Percentiles rank a stretch among this genome's conserved stretches.
These are phyloP conservation scores for Allygus modestus DNA, from an alignment of 2,888 invertebrate genomes.

Conservation along the genomic window DNA sequence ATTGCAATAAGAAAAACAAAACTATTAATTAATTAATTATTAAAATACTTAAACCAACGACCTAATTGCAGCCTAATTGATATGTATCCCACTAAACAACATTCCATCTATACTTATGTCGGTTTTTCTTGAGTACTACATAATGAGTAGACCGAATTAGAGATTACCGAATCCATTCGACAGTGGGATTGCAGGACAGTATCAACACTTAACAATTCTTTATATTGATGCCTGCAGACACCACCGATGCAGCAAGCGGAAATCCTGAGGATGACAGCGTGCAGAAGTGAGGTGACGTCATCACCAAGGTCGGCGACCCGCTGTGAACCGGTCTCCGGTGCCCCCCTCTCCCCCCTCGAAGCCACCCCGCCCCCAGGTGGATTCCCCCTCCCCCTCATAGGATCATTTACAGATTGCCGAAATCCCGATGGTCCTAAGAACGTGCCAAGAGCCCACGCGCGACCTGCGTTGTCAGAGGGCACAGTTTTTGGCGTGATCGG, in stretches of 20 bases:
- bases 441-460: constrained; percentile 12
- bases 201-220: no score
- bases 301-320: constrained; percentile 13
- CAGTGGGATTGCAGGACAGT: no score
- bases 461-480: background rate
- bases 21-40: no score
- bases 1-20: no score
- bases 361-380: background rate
- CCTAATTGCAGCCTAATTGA: no score
- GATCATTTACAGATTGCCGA: constrained; percentile 14
- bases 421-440: background rate
- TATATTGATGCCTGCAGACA: constrained; percentile 8
- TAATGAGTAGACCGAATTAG: no score
- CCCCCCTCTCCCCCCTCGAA: background rate
- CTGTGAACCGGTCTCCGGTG: constrained; percentile 7
- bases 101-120: no score
- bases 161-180: no score
- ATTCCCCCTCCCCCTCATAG: background rate
- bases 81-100: no score
- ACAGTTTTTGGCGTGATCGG: background rate
- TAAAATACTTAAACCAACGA: no score
- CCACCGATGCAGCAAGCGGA: background rate
- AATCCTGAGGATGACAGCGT: background rate
- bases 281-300: background rate
- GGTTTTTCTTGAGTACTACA: no score